phyloP scores from a whole-genome alignment of 1,140 invertebrate genomes.

The Brachionus plicatilis region DNA sequence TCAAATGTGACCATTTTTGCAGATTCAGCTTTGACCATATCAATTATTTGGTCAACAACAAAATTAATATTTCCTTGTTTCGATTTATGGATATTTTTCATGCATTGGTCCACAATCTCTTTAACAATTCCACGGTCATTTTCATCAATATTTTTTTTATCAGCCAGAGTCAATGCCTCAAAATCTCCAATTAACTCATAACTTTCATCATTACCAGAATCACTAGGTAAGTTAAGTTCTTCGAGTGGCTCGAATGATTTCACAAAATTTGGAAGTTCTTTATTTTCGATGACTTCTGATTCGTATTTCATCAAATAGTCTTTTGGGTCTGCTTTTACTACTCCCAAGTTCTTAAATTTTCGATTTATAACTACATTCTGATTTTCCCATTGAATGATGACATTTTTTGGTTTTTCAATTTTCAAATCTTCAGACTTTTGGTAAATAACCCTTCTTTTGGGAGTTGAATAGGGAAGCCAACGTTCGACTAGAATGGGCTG shows the following conservation, averaged over 20 bases:
- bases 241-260: background rate
- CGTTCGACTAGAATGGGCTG: slow-evolving; percentile 38
- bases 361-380: background rate
- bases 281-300: background rate
- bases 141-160: background rate
- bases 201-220: background rate
- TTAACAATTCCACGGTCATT: background rate
- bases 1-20: background rate
- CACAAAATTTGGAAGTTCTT: background rate
- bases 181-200: background rate
- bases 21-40: background rate
- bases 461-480: slow-evolving; percentile 30
- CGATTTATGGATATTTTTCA: background rate
- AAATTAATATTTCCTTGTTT: background rate
- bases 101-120: background rate
- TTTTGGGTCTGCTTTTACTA: slow-evolving; percentile 32
- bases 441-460: slow-evolving; percentile 33
- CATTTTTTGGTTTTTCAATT: background rate
- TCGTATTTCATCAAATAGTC: slow-evolving; percentile 19
- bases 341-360: slow-evolving; percentile 27
- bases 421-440: background rate
- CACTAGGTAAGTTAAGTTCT: background rate
- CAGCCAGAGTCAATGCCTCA: background rate
- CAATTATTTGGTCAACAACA: background rate
- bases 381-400: slow-evolving; percentile 30